Evolutionary conservation across 2,888 invertebrate genomes (phyloP), one percentile per base, ranked within the genome.

Genomic region (Drosophila villosipedis): DNA sequence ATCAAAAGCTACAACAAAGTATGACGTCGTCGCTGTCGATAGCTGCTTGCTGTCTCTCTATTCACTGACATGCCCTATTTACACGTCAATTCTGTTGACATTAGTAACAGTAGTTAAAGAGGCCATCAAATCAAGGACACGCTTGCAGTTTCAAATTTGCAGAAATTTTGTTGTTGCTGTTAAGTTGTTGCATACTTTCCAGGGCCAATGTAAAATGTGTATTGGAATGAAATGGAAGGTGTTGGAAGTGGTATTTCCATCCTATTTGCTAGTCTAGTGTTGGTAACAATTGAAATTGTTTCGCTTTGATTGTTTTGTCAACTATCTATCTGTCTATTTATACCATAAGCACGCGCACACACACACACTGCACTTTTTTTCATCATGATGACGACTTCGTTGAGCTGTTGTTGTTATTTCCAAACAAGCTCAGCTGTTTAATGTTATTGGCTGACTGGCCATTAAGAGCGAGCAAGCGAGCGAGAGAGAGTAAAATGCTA

Each of bases 381-480:
- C 19, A 19, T 37, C 37, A 37, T 39, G 28, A n/a, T 39, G 28
- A 57, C 28, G 47, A 52, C 30, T 47, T 62, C 59, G 54, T 54
- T 61, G 53, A 62, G 53, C 63, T 71, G 39, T 83, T 86, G 81
- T 89, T 78, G 78, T 85, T 89, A 80, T 89, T 90, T 83, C 68
- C 83, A 84, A 91, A 89, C 89, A 83, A 85, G 82, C 91, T 90
- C 91, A 91, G 91, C 91, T 91, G 91, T 91, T 91, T 87, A 80
- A 89, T 90, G 87, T 90, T 87, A 82, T 84, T 87, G 89, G 84
- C 84, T 82, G 75, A 12, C 75, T 58, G 33, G n/a, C 33, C 10
- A 49, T 43, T 22, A 62, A 72, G 47, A 43, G 60, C 28, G 30
- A 52, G 65, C 53, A 65, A 68, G 39, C 50, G 68, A 25, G 9